Base-by-base conservation (phyloP, 2,797 vertebrate species). In the Naso thynnoides region DNA sequence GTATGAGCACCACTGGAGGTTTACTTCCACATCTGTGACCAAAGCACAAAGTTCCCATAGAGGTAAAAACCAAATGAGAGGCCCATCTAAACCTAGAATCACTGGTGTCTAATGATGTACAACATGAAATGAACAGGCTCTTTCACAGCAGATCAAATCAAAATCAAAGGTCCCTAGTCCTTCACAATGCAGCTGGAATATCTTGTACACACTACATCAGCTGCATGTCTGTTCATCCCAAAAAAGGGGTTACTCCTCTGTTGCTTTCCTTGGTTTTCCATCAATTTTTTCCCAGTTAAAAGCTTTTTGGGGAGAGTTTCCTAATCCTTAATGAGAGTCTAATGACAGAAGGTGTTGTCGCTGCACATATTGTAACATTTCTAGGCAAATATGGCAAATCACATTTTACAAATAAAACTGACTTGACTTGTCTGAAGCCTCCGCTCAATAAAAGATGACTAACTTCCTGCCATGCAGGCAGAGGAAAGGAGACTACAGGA, bases 371-470 rank as follows among this genome's bases (percentile, higher is more conserved):
- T 33, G 24, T 38, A 49, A 49, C 50, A 3, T 13, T 23, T 27
- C 19, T 15, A 38, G 52, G n/a, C 21, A 23, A 50, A 66, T 45
- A 27, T 29, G 19, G 15, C 8, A 45, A 39, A 53, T 27, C 48
- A 21, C 11, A 10, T 24, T 48, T 9, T 26, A 54, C 48, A 48
- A 55, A 47, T 33, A 54, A 31, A 42, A 53, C 3, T 33, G 29
- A 48, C 13, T 19, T 26, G 2, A 56, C 48, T 29, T 52, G 26
- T 16, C 63, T 62, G 65, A 70, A 78, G 39, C 45, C 47, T 76
- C 53, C 47, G 47, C 59, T 82, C 73, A 79, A 84, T 87, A 84
- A 82, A 81, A 81, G 54, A 86, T 73, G 75, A 73, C 44, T 54
- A 62, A 77, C 59, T 85, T 68, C 45, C 38, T 74, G 59, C 50